A percentile compares a stretch with the other conserved stretches of the same genome.
These are phyloP conservation scores for Talpa occidentalis DNA, from an alignment of 2,113 vertebrate species.

Conservation along the genomic window DNA sequence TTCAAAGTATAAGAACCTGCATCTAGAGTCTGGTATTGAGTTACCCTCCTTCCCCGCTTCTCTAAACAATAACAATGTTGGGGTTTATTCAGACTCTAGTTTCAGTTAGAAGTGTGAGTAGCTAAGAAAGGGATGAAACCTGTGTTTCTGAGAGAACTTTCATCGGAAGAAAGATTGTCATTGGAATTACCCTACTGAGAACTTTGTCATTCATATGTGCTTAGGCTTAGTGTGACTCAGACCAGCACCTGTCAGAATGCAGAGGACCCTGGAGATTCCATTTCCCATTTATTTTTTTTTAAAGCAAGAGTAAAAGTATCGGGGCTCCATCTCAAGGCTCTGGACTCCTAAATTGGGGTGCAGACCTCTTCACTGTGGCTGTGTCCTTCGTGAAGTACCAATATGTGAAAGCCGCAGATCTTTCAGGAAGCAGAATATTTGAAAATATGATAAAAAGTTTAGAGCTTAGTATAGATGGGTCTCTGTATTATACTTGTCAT, in stretches of 20 bases:
- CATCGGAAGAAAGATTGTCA: background rate
- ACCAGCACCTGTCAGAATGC: background rate
- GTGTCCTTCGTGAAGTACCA: conserved; percentile 21
- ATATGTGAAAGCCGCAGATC: background rate
- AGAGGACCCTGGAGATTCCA: background rate
- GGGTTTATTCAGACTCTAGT: background rate
- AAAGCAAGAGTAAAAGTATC: background rate
- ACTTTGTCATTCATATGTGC: background rate
- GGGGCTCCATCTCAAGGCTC: background rate
- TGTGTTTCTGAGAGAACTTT: background rate
- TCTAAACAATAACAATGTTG: conserved; percentile 4
- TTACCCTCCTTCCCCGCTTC: background rate
- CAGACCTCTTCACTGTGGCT: background rate
- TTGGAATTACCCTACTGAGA: background rate
- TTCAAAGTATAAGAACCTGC: background rate
- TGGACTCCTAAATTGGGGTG: background rate
- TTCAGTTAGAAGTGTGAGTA: background rate
- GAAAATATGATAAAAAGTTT: background rate
- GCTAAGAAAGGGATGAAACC: background rate
- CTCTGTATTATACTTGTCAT: background rate
- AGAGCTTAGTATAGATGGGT: background rate
- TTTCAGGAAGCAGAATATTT: background rate
- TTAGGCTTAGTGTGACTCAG: background rate
- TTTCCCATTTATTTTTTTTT: background rate
- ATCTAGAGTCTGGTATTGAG: background rate